phyloP scores from a whole-genome alignment of 92 coral and sea anemone genomes.

The Parazoanthus swiftii region DNA sequence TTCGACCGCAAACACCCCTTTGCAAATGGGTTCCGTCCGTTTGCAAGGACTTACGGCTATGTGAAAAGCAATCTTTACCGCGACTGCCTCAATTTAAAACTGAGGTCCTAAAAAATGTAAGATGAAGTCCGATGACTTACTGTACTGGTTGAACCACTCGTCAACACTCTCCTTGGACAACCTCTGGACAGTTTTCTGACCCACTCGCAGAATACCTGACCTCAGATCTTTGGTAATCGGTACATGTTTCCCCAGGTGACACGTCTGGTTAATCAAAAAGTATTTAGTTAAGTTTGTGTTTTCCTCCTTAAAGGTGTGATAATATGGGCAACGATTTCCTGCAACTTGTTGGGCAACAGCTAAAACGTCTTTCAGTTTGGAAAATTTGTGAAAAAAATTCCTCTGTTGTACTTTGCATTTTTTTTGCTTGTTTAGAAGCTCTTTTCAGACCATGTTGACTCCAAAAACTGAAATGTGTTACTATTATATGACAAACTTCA shows the following conservation, averaged over 20 bases:
- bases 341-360: background rate
- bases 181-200: slow-evolving; percentile 77
- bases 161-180: slow-evolving; percentile 84
- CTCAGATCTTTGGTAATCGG: slow-evolving; percentile 81
- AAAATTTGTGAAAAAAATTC: too few relatives aligned
- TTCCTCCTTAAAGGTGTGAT: background rate
- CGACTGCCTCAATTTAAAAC: too few relatives aligned
- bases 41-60: too few relatives aligned
- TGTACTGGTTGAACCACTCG: slow-evolving; percentile 87
- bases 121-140: slow-evolving; percentile 47
- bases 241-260: slow-evolving; percentile 93
- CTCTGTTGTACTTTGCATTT: too few relatives aligned
- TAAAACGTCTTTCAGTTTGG: too few relatives aligned
- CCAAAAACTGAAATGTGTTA: too few relatives aligned
- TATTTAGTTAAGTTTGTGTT: background rate
- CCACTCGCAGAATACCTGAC: slow-evolving; percentile 85
- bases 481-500: too few relatives aligned
- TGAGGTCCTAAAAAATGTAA: background rate
- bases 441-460: too few relatives aligned
- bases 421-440: too few relatives aligned
- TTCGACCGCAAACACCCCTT: too few relatives aligned
- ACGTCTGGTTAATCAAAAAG: slow-evolving; percentile 61
- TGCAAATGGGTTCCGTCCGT: too few relatives aligned
- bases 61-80: too few relatives aligned
- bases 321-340: background rate